A percentile compares a stretch with the other conserved stretches of the same genome.
Conservation (phyloP, 2,797 vertebrate species). For the Meda fulgida region DNA sequence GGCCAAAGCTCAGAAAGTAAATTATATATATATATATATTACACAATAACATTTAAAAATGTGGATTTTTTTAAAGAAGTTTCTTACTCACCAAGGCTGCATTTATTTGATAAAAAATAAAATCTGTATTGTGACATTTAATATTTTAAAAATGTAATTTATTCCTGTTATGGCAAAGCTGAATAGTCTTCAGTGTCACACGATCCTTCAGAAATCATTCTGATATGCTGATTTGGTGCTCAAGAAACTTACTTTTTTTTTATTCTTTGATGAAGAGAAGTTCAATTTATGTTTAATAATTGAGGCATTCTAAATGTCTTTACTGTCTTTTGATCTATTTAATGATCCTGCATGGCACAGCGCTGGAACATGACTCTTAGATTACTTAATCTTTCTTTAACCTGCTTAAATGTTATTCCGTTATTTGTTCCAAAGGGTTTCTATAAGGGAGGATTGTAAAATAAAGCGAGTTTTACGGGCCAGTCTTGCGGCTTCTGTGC, state of each 20-base stretch:
- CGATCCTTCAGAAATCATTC: background rate
- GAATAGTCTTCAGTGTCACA: background rate
- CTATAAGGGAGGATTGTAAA: slow-evolving; percentile 36
- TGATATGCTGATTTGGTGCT: background rate
- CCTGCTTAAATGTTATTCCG: slow-evolving; percentile 25
- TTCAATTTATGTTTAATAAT: background rate
- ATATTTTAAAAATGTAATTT: background rate
- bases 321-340: background rate
- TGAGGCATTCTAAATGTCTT: background rate
- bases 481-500: slow-evolving; percentile 12
- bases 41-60: background rate
- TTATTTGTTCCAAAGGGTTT: slow-evolving; percentile 51
- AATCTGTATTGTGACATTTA: background rate
- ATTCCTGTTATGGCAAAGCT: background rate
- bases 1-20: background rate
- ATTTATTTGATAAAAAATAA: background rate
- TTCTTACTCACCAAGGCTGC: background rate
- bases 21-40: no score
- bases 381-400: background rate
- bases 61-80: background rate
- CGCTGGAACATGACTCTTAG: background rate
- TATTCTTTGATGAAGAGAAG: background rate
- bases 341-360: background rate
- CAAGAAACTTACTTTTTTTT: background rate
- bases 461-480: slow-evolving; percentile 44